Evolutionary conservation across 2,797 vertebrate species (phyloP).

Genomic region (Jordanella pulchra): DNA sequence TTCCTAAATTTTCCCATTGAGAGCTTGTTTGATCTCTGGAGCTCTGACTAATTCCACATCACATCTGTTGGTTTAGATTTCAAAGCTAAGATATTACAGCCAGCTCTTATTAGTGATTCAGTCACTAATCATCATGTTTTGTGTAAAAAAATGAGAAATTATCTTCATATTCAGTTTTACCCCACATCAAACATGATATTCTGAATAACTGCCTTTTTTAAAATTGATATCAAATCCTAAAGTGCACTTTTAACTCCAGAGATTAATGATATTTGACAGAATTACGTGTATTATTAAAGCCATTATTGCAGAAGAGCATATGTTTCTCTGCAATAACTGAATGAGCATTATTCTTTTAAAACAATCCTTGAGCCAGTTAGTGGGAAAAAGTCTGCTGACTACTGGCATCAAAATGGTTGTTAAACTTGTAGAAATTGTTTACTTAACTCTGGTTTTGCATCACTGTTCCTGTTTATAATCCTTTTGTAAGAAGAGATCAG

Average conservation of each 20-base stretch:
- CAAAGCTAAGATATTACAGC: conserved; percentile 7
- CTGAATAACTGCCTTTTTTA: conserved; percentile 38
- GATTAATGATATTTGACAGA: conserved; percentile 22
- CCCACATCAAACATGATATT: conserved; percentile 9
- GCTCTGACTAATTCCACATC: conserved; percentile 5
- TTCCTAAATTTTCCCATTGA: neutral
- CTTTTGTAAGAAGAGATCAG: neutral
- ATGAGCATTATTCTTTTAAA: neutral
- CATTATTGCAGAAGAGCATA: conserved; percentile 9
- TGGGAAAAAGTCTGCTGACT: no score
- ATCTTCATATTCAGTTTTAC: conserved; percentile 13
- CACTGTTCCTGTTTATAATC: neutral
- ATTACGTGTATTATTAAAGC: conserved; percentile 15
- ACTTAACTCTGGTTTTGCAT: no score
- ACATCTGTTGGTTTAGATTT: conserved; percentile 4
- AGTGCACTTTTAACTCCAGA: conserved; percentile 53
- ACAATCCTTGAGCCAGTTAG: no score
- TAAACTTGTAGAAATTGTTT: no score
- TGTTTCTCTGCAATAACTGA: neutral
- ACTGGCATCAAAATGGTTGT: no score
- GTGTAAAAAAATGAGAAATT: neutral
- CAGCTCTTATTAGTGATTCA: conserved; percentile 11
- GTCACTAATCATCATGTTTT: conserved; percentile 12
- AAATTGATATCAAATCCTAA: conserved; percentile 1
- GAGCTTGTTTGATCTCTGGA: conserved; percentile 17